Evolutionary conservation across 2,113 vertebrate species (phyloP).

Genomic region (Xiphophorus hellerii): DNA sequence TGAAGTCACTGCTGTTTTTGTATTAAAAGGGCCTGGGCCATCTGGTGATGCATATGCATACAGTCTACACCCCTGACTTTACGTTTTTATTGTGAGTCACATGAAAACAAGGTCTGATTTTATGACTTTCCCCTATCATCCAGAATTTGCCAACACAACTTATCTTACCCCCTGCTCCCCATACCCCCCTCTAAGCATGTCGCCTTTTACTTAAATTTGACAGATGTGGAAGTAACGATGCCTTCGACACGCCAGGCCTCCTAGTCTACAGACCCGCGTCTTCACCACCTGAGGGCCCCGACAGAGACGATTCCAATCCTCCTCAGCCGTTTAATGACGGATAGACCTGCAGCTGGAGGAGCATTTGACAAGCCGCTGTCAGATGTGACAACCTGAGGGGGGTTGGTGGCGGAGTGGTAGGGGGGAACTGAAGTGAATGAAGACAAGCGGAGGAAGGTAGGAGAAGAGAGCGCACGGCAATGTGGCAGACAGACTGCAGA

Average conservation of each 20-base stretch:
- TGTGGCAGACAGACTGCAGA: conserved; percentile 61
- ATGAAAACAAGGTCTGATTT: conserved; percentile 50
- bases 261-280: conserved; percentile 47
- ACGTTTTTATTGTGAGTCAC: conserved; percentile 22
- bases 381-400: conserved; percentile 57
- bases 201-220: conserved; percentile 73
- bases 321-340: conserved; percentile 75
- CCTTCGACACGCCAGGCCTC: conserved; percentile 62
- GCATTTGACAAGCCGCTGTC: conserved; percentile 76
- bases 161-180: conserved; percentile 16
- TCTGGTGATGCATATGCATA: conserved; percentile 3
- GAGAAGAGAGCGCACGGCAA: conserved; percentile 42
- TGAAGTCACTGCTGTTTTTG: conserved; percentile 6
- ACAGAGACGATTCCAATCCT: conserved; percentile 77
- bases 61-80: conserved; percentile 18
- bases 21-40: conserved; percentile 38
- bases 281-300: conserved; percentile 65
- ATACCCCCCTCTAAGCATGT: conserved; percentile 45
- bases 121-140: conserved; percentile 69
- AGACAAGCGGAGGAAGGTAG: conserved; percentile 45
- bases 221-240: conserved; percentile 73
- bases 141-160: conserved; percentile 54
- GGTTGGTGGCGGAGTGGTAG: too few relatives aligned
- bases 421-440: conserved; percentile 65
- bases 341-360: conserved; percentile 71